Evolutionary conservation across 2,888 invertebrate genomes (phyloP), one percentile per base, ranked within the genome.

Genomic region (Cryptophagus acutangulus): DNA sequence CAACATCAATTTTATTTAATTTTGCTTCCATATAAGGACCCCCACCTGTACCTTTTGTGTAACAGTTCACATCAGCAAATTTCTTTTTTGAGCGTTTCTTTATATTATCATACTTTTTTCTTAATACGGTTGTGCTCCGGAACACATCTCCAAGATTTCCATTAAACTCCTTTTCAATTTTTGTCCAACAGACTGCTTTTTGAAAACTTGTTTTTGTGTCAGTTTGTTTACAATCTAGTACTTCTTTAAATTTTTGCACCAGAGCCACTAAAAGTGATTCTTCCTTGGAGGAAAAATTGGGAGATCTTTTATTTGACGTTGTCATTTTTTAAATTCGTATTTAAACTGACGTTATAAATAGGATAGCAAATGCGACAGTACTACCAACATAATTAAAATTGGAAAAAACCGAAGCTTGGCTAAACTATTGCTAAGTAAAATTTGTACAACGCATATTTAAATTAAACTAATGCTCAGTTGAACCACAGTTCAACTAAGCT

Each of bases 1-100:
- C 24, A 20, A 6, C n/a, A 20, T 48, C 49, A 17, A 43, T 33
- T 8, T 46, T 41, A 9, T 33, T 20, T 13, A 43, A 15, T 38
- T 36, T 26, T 17, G 43, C 25, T 26, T 38, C 24, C 33, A 33
- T 30, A 10, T 36, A 15, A 29, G 38, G 41, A 15, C 48, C 49
- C 34, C 43, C 43, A 18, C 41, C 49, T 18, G 45, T 48, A n/a
- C 40, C 40, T 25, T 12, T 13, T 18, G 12, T 17, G 18, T 34
- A 38, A 17, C 43, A 48, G 24, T 46, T 38, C 41, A 48, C 48
- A 17, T 49, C 45, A 12, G 48, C 33, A 24, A 33, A 39, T 41
- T 48, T 48, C 31, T 50, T 46, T 36, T 48, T 50, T 20, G 37
- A 29, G 28, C 35, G 30, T 34, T 43, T 50, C 30, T 50, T 48